Base-by-base conservation (phyloP, 1,140 invertebrate genomes). In the Stenopsyche tienmushanensis region DNA sequence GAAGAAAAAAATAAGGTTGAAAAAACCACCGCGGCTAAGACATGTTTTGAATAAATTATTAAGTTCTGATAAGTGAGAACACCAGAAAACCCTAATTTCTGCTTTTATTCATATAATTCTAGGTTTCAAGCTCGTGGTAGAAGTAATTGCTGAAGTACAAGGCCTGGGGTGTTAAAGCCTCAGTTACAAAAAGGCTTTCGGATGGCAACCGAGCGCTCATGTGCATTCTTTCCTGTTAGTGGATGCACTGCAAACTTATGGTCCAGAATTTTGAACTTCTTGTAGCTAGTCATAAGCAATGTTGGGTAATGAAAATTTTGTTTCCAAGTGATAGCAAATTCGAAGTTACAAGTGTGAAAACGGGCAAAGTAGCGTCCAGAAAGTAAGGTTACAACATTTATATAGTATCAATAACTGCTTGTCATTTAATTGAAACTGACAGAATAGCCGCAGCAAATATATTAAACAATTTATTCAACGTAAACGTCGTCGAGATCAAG, bases 191-290 rank as follows among this genome's bases (percentile, higher is more conserved):
- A 77, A 78, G 88, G 54, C 84, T 86, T 0, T 82, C 83, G 25
- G 90, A 95, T 75, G 84, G 87, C 0, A 88, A 86, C 63, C 78
- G 94, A 8, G 87, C 88, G 0, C 83, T 98, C 39, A 93, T 26
- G 93, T 98, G 9, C 94, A 97, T 77, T 93, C 93, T 67, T 82
- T 98, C 50, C 80, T 98, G 8, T 76, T 98, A 8, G 95, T 96
- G 0, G 96, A 98, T 82, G 95, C 94, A 44, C 81, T 97, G 68
- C 96, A 98, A 77, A 94, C 91, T 7, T 96, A 94, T 79, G 95
- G 96, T 0, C 88, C 89, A 1, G 95, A 98, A n/a, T 80, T 98
- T 96, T 83, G 95, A 97, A 75, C 78, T 98, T 5, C 80, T 98
- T 1, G 87, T 97, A 9, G 95, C 95, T 8, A 97, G 94, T 76